Percentiles rank a stretch among this genome's conserved stretches.
Evolutionary conservation across 2,113 vertebrate species (phyloP).

Genomic region (Epinephelus lanceolatus): DNA sequence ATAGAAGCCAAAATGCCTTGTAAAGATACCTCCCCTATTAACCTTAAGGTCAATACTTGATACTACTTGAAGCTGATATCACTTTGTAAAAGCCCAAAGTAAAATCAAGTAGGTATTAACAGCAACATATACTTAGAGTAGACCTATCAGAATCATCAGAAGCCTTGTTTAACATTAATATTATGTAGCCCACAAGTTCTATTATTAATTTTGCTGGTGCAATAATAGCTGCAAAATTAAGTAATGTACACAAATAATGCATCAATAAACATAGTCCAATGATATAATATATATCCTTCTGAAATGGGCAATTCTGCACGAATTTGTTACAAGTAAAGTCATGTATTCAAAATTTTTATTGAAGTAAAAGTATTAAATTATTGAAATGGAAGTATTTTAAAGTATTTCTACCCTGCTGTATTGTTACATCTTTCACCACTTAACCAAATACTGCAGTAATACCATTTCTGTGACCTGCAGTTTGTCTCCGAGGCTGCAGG

Average conservation of each 20-base stretch:
- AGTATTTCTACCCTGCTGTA: not conserved
- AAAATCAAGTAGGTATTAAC: not conserved
- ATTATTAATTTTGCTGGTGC: not conserved
- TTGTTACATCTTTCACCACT: not conserved
- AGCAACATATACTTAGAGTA: not conserved
- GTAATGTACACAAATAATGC: not conserved
- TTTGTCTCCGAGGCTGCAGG: constrained; percentile 61
- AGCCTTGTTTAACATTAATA: not conserved
- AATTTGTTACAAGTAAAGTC: no score
- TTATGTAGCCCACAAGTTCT: no score
- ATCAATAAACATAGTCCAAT: not conserved
- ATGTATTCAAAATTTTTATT: no score
- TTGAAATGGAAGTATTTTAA: no score
- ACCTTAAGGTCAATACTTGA: no score
- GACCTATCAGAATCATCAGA: not conserved
- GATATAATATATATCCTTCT: no score
- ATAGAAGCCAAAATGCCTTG: no score
- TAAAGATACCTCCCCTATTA: no score
- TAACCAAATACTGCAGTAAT: not conserved
- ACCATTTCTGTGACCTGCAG: not conserved
- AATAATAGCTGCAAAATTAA: not conserved
- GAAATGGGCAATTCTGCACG: not conserved
- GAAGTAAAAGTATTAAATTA: no score
- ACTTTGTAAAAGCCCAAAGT: not conserved
- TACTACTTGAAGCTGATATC: not conserved